Evolutionary conservation across 2,888 invertebrate genomes (phyloP).

Genomic region (Oligia strigilis): DNA sequence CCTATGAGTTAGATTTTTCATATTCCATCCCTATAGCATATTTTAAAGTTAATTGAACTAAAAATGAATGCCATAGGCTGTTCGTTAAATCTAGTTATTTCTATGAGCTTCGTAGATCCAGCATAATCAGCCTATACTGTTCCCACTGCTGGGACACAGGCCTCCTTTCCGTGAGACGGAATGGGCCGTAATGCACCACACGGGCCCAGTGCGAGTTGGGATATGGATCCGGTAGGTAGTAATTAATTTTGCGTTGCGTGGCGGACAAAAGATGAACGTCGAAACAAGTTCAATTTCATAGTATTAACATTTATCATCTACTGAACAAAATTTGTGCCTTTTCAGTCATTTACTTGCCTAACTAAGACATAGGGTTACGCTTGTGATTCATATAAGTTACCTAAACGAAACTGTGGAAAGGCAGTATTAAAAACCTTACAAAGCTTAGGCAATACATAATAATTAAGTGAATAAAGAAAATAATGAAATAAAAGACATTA

Average conservation of each 20-base stretch:
- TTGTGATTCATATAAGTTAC: slow-evolving; percentile 66
- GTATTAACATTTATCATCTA: slow-evolving; percentile 51
- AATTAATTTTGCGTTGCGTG: not conserved
- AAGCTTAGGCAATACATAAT: slow-evolving; percentile 79
- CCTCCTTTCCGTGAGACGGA: not conserved
- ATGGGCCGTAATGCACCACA: no score
- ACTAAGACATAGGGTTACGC: slow-evolving; percentile 62
- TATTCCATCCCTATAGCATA: not conserved
- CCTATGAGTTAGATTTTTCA: not conserved
- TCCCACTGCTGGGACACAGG: not conserved
- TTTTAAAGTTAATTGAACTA: no score
- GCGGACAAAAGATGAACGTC: slow-evolving; percentile 7
- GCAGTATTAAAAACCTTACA: slow-evolving; percentile 80
- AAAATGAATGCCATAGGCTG: no score
- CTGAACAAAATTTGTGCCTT: slow-evolving; percentile 71
- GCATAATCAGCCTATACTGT: not conserved
- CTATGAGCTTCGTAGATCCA: not conserved
- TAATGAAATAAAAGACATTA: slow-evolving; percentile 90
- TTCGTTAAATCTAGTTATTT: not conserved
- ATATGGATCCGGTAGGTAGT: not conserved
- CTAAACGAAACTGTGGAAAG: slow-evolving; percentile 71
- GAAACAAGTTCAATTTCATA: slow-evolving; percentile 49
- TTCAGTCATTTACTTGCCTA: slow-evolving; percentile 61
- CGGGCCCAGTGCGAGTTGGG: not conserved
- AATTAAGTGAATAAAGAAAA: slow-evolving; percentile 79